Evolutionary conservation across 2,797 vertebrate genomes (phyloP).

Genomic region (Novumbra hubbsi): DNA sequence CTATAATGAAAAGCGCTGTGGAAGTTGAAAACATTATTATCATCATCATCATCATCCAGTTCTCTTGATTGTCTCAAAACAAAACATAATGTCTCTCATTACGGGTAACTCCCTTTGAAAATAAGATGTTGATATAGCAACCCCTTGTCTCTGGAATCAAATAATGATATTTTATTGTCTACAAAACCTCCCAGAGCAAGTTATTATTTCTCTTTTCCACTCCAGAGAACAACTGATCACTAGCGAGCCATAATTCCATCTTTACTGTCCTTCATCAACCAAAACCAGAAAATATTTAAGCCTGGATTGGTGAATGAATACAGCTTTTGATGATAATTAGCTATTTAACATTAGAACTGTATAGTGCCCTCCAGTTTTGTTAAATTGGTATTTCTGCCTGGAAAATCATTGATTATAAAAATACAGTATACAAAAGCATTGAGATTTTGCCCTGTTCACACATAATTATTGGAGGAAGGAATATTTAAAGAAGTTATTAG

Average conservation of each 20-base stretch:
- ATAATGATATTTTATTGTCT: constrained; percentile 11
- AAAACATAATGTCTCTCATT: neutral
- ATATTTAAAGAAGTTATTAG: too few species aligned
- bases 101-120: too few species aligned
- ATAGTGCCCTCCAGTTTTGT: too few species aligned
- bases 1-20: too few species aligned
- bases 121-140: neutral
- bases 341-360: neutral
- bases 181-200: constrained; percentile 38
- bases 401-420: too few species aligned
- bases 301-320: constrained; percentile 23
- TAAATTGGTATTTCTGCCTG: too few species aligned
- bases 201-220: constrained; percentile 25
- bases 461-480: too few species aligned
- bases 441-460: too few species aligned
- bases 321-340: neutral
- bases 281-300: constrained; percentile 26
- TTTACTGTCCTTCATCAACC: constrained; percentile 18
- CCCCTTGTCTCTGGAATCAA: constrained; percentile 16
- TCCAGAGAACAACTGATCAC: constrained; percentile 45
- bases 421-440: too few species aligned
- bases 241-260: constrained; percentile 37
- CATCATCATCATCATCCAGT: too few species aligned
- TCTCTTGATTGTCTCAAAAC: neutral
- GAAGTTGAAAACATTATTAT: too few species aligned